Evolutionary conservation across 2,797 vertebrate genomes (phyloP).

Genomic region (Thunnus albacares): DNA sequence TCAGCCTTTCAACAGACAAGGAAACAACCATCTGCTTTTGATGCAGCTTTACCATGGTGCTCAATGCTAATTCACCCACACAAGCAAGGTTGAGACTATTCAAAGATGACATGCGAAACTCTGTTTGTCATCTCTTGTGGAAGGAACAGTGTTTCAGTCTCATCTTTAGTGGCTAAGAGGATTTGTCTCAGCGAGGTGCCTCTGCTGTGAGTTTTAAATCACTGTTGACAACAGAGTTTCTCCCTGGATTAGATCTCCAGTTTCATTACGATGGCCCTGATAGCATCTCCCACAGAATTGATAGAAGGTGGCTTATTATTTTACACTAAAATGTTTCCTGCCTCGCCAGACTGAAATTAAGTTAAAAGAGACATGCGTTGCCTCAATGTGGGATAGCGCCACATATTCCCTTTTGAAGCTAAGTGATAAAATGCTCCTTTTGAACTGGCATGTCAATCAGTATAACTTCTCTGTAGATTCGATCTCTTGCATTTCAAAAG

Average conservation of each 20-base stretch:
- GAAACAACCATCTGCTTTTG: conserved; percentile 42
- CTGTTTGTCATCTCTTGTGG: conserved; percentile 61
- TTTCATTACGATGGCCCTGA: conserved; percentile 77
- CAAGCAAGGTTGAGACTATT: conserved; percentile 47
- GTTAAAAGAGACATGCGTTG: conserved; percentile 65
- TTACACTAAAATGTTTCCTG: conserved; percentile 67
- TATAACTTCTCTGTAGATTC: conserved; percentile 63
- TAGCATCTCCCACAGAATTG: conserved; percentile 70
- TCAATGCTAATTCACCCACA: conserved; percentile 56
- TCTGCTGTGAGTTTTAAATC: conserved; percentile 79
- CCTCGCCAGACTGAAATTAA: conserved; percentile 66
- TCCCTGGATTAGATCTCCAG: conserved; percentile 74
- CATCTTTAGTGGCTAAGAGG: conserved; percentile 67
- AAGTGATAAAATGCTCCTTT: conserved; percentile 72
- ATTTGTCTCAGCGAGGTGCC: conserved; percentile 74
- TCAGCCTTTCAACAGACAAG: conserved; percentile 39
- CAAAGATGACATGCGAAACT: conserved; percentile 60
- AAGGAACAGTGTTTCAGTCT: conserved; percentile 43
- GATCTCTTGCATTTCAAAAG: conserved; percentile 69
- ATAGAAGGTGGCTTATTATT: conserved; percentile 75
- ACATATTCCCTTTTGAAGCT: conserved; percentile 63
- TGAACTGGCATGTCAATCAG: conserved; percentile 76
- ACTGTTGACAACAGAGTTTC: conserved; percentile 75
- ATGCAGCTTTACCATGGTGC: conserved; percentile 19
- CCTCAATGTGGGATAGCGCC: conserved; percentile 52